Evolutionary conservation across 2,888 invertebrate species (phyloP), one percentile per base, ranked within the genome.

Genomic region (Opisthograptis luteolata): DNA sequence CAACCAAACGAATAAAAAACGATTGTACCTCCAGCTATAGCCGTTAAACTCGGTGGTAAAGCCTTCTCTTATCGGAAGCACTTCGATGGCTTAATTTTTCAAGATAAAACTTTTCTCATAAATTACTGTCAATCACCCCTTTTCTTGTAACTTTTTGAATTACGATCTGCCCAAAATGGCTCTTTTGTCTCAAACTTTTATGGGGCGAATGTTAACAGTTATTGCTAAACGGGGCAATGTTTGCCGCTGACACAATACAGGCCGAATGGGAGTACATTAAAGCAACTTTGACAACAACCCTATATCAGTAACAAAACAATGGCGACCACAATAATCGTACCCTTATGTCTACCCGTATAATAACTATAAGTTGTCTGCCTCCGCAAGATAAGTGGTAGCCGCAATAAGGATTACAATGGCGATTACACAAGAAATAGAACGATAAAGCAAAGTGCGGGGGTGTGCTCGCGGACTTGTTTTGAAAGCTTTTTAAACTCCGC

Each of bases 321-420:
- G 70, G 70, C 49, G 48, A 47, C 60, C 67, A 61, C 64, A 68
- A 70, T 74, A 73, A 75, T 71, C 55, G 64, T 60, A 62, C 67
- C 70, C 70, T 63, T 58, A 67, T 65, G 64, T 67, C 60, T 55
- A 45, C 54, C 71, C 78, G 70, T 73, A 78, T 76, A 72, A 77
- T 76, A 76, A 79, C 36, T 77, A 75, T 75, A 76, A 80, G 79
- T 79, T 70, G 71, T 70, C 69, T 61, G 66, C 60, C 22, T 24
- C 58, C 62, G 53, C 52, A 55, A 74, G 76, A 79, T 76, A 80
- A 73, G 69, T 68, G 60, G 55, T 45, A 55, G 58, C 28, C 41
- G 50, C 56, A 81, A 81, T 82, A 84, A 81, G 69, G 64, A 60
- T 66, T 60, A 79, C 80, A 82, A 79, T 73, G 58, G 70, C 64